Percentiles rank a stretch among this genome's conserved stretches.
phyloP scores from a whole-genome alignment of 2,113 vertebrate genomes.

The Alexandromys fortis region DNA sequence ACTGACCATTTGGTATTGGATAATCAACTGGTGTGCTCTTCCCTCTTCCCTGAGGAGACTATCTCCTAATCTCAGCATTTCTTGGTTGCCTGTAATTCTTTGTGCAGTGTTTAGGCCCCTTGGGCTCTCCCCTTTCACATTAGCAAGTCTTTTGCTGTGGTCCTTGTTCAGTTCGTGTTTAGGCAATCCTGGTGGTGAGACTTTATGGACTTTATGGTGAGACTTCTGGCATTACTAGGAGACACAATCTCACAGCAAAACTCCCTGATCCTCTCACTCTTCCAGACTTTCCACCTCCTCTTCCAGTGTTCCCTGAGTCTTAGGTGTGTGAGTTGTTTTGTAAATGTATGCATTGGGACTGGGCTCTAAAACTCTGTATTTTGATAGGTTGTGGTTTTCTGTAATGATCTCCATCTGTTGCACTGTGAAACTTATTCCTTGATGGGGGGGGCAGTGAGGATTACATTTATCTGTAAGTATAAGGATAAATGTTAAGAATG shows the following conservation, averaged over 20 bases:
- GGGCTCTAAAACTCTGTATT: too few species aligned
- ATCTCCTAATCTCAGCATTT: not conserved
- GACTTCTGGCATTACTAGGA: not conserved
- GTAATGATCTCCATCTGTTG: too few species aligned
- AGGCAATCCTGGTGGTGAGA: too few species aligned
- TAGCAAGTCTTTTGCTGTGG: not conserved
- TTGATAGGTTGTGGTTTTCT: too few species aligned
- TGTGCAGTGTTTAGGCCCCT: not conserved
- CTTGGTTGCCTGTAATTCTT: not conserved
- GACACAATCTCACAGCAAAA: not conserved
- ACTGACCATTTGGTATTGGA: too few species aligned
- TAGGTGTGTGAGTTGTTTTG: not conserved
- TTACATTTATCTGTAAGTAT: too few species aligned
- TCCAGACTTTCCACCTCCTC: not conserved
- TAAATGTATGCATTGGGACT: not conserved
- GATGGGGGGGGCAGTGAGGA: too few species aligned
- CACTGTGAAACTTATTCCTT: too few species aligned
- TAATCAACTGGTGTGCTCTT: not conserved
- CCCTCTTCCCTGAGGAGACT: not conserved
- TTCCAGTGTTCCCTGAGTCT: not conserved
- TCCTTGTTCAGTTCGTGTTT: not conserved
- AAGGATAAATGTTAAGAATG: too few species aligned
- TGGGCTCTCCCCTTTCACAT: not conserved
- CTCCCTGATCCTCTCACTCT: not conserved
- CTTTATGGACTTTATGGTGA: not conserved